phyloP scores from a whole-genome alignment of 2,797 vertebrate genomes.

The Brachyalestes nurse region DNA sequence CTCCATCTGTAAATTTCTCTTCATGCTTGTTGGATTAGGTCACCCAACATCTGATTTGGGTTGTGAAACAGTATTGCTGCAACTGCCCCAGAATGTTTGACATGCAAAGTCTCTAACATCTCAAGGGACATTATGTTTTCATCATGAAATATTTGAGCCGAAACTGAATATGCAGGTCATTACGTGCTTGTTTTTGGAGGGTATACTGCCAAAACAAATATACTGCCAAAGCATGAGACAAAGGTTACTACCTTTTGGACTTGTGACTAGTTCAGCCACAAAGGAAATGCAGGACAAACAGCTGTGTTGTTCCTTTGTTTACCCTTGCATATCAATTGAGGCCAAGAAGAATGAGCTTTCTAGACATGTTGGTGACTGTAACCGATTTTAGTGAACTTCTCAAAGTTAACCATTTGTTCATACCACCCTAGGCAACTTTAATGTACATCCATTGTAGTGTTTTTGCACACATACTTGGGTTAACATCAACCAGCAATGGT shows the following conservation, averaged over 20 bases:
- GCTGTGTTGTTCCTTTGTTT: constrained; percentile 35
- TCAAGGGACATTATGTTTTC: constrained; percentile 37
- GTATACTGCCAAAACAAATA: constrained; percentile 36
- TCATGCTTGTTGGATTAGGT: constrained; percentile 47
- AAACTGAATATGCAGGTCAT: constrained; percentile 31
- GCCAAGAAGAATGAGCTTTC: constrained; percentile 15
- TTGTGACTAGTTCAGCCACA: neutral
- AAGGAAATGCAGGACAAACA: constrained; percentile 37
- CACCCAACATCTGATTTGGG: constrained; percentile 54
- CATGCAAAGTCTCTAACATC: constrained; percentile 16
- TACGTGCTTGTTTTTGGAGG: constrained; percentile 45
- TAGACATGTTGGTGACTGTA: constrained; percentile 29
- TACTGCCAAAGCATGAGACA: constrained; percentile 44
- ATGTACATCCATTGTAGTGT: neutral
- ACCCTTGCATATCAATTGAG: constrained; percentile 17
- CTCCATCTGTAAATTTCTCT: constrained; percentile 41
- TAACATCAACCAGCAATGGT: neutral
- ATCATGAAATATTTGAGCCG: constrained; percentile 22
- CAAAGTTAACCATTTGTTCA: constrained; percentile 24
- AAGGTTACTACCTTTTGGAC: constrained; percentile 23
- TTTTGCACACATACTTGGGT: neutral
- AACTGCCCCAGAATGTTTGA: constrained; percentile 33
- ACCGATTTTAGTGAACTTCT: constrained; percentile 19
- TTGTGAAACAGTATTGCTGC: constrained; percentile 47
- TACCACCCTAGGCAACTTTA: constrained; percentile 2